A percentile compares a stretch with the other conserved stretches of the same genome.
These are phyloP conservation scores for Orthonychiurus folsomi DNA, from an alignment of 2,888 invertebrate species.

Conservation along the genomic window DNA sequence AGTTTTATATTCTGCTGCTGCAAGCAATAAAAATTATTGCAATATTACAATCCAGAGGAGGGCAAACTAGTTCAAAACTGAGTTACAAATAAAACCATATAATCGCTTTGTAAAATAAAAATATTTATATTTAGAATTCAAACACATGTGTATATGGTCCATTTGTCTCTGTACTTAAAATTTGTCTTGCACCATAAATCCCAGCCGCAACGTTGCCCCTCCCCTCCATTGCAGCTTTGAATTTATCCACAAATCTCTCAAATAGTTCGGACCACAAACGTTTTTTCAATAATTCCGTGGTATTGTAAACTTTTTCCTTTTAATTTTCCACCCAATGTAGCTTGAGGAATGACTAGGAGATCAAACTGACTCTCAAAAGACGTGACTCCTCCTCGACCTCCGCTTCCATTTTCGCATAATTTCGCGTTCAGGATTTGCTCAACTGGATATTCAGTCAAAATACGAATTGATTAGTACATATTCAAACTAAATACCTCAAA, in stretches of 20 bases:
- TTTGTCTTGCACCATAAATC: constrained; percentile 46
- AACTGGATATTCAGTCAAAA: neutral
- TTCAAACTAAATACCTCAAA: neutral
- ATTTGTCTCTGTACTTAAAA: constrained; percentile 44
- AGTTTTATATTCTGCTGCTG: too few relatives aligned
- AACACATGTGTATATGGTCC: constrained; percentile 46
- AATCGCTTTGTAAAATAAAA: too few relatives aligned
- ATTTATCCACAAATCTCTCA: neutral
- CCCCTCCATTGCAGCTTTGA: constrained; percentile 11
- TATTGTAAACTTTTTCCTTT: constrained; percentile 47
- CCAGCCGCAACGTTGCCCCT: constrained; percentile 42
- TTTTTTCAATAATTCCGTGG: constrained; percentile 46
- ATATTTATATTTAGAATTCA: constrained; percentile 39
- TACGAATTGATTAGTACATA: neutral
- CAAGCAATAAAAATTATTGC: too few relatives aligned
- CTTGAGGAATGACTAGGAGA: constrained; percentile 46
- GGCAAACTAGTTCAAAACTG: too few relatives aligned
- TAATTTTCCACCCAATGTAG: constrained; percentile 45
- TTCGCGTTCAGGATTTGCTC: constrained; percentile 21
- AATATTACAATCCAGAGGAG: too few relatives aligned
- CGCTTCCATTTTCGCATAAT: constrained; percentile 24
- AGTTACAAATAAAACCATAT: too few relatives aligned
- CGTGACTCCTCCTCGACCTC: constrained; percentile 11
- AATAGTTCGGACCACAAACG: constrained; percentile 40
- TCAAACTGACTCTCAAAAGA: constrained; percentile 41